Evolutionary conservation across 37 sponge, comb jelly and placozoan genomes (phyloP).

Genomic region (Eunapius fragilis): DNA sequence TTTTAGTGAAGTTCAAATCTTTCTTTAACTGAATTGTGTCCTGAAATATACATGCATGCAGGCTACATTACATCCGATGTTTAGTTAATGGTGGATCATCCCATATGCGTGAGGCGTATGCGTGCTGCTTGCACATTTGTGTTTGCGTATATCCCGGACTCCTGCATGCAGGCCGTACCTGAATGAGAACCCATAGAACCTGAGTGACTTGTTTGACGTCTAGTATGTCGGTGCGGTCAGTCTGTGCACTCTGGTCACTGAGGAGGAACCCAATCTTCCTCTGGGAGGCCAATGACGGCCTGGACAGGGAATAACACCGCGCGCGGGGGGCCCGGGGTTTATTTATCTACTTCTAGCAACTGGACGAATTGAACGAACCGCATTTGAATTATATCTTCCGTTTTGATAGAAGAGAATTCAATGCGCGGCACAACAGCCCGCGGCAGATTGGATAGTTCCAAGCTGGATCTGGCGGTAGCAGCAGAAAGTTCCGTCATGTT

Average conservation of each 20-base stretch:
- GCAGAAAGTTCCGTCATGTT: neutral
- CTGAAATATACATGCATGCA: slow-evolving; percentile 15
- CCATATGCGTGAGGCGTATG: neutral
- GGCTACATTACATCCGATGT: no score
- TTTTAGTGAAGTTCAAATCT: slow-evolving; percentile 59
- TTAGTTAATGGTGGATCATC: no score
- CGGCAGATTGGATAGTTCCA: slow-evolving; percentile 69
- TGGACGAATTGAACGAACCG: neutral
- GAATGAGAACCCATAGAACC: slow-evolving; percentile 29
- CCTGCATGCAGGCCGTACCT: slow-evolving; percentile 23
- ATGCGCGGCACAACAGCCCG: slow-evolving; percentile 60
- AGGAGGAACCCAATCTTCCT: slow-evolving; percentile 31
- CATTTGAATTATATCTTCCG: neutral
- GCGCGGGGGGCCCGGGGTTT: neutral
- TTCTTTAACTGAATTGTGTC: slow-evolving; percentile 46
- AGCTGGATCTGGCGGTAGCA: neutral
- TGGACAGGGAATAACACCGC: neutral
- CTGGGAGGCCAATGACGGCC: slow-evolving; percentile 5
- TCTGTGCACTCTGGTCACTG: slow-evolving; percentile 46
- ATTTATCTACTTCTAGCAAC: neutral
- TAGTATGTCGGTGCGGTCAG: slow-evolving; percentile 56
- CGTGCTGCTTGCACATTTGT: neutral
- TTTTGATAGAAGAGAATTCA: slow-evolving; percentile 11
- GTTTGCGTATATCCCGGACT: no score
- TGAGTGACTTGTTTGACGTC: slow-evolving; percentile 40